phyloP scores from a whole-genome alignment of 2,888 invertebrate species.

The Drosophila stalkeri region DNA sequence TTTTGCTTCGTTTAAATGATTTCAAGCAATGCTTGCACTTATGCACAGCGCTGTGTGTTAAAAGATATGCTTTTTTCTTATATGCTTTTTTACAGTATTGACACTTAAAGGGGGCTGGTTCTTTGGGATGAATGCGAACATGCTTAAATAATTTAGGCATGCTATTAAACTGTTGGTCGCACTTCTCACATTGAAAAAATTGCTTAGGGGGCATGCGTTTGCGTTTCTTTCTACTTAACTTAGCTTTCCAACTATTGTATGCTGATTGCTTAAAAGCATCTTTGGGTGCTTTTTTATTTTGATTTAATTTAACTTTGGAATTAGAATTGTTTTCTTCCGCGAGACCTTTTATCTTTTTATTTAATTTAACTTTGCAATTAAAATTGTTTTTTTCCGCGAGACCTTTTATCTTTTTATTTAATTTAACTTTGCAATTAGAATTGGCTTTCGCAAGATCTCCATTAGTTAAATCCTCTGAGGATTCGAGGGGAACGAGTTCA shows the following conservation, averaged over 20 bases:
- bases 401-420: not conserved
- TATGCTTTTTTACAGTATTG: not conserved
- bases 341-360: too few relatives aligned
- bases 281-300: too few relatives aligned
- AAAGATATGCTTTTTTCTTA: not conserved
- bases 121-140: not conserved
- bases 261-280: too few relatives aligned
- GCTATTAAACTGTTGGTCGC: not conserved
- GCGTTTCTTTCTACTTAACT: not conserved
- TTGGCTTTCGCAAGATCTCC: not conserved
- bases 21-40: not conserved
- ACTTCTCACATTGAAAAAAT: not conserved
- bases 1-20: not conserved
- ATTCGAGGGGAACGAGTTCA: not conserved
- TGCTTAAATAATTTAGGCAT: not conserved
- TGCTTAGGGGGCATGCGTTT: not conserved
- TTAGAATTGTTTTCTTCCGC: not conserved
- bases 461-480: not conserved
- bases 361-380: too few relatives aligned
- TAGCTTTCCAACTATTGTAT: not conserved
- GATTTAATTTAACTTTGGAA: too few relatives aligned
- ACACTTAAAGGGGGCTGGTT: not conserved
- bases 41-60: not conserved
- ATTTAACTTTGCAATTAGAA: too few relatives aligned
- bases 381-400: too few relatives aligned